Evolutionary conservation across 2,888 invertebrate species (phyloP).

Genomic region (Drosophila paracracens): DNA sequence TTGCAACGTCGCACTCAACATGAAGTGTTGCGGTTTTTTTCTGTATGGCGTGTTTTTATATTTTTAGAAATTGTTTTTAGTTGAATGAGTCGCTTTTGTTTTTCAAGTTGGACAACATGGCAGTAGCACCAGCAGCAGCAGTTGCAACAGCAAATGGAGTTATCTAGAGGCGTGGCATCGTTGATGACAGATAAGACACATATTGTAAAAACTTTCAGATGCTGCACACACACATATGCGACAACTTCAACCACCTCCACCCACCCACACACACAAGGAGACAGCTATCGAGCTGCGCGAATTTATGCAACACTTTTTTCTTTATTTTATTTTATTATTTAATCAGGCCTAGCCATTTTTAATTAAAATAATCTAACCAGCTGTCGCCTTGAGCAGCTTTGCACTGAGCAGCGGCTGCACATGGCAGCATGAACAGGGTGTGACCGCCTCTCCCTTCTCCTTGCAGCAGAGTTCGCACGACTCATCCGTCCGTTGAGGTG

Average conservation of each 20-base stretch:
- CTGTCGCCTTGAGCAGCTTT: constrained; percentile 60
- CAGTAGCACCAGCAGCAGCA: constrained; percentile 2
- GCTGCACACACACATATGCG: constrained; percentile 3
- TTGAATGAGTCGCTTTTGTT: constrained; percentile 53
- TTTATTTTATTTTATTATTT: constrained; percentile 1
- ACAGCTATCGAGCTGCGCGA: constrained; percentile 21
- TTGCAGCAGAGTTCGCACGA: constrained; percentile 59
- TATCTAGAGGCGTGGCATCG: constrained; percentile 22
- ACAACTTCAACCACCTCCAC: constrained; percentile 22
- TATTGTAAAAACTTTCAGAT: constrained; percentile 44
- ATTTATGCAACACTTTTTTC: constrained; percentile 58
- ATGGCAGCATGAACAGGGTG: constrained; percentile 48
- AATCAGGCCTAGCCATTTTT: constrained; percentile 50
- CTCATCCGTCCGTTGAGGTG: constrained; percentile 37
- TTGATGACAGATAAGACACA: constrained; percentile 79
- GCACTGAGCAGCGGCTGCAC: constrained; percentile 63
- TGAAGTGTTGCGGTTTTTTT: constrained; percentile 74
- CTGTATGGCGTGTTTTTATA: constrained; percentile 63
- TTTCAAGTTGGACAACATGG: constrained; percentile 39
- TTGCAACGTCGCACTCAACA: constrained; percentile 71
- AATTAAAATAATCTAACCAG: constrained; percentile 70
- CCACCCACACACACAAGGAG: neutral
- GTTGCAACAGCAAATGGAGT: constrained; percentile 16
- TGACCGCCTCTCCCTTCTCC: constrained; percentile 18
- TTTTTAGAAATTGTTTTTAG: constrained; percentile 79